Evolutionary conservation across 2,797 vertebrate genomes (phyloP), one percentile per base, ranked within the genome.

Genomic region (Artibeus jamaicensis): DNA sequence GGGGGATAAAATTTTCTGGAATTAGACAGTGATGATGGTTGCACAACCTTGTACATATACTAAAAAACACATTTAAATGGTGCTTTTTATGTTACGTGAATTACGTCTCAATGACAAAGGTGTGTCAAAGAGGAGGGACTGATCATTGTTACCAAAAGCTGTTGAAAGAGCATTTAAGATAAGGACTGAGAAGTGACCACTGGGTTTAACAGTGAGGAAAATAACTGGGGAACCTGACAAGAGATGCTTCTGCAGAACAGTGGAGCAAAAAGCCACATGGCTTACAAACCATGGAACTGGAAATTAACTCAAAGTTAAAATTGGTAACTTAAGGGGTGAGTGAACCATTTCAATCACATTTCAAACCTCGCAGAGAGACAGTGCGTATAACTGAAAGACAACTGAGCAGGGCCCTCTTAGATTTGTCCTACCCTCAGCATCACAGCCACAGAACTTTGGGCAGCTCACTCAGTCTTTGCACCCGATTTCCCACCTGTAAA

Each of bases 301-400:
- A 94, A 92, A 44, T 53, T 26, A 71, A 86, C 91, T 74, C 82
- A 26, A 94, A 81, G n/a, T 89, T 87, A 73, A 92, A 90, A 88
- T 21, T 50, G 46, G 19, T 71, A 65, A 39, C 53, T 71, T 46
- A 86, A 93, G 26, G 21, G 29, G 18, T 48, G 18, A 95, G 50
- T 18, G 6, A 86, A 81, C 3, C 18, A 81, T 62, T 94, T 97
- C 91, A 93, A 86, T 24, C 46, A 70, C 22, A 48, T 73, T 93
- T 93, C 73, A 77, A 81, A 90, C 94, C 65, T 85, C 86, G 77
- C 86, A 94, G 62, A 89, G 55, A 88, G 11, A 67, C 6, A 39
- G 19, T 62, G 6, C 57, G 11, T 55, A 9, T 46, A 87, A 65
- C 65, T 79, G 79, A 87, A 74, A 94, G 88, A 82, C 22, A 87